These are phyloP conservation scores for Achlya flavicornis DNA, from an alignment of 2,888 invertebrate species.

Conservation along the genomic window DNA sequence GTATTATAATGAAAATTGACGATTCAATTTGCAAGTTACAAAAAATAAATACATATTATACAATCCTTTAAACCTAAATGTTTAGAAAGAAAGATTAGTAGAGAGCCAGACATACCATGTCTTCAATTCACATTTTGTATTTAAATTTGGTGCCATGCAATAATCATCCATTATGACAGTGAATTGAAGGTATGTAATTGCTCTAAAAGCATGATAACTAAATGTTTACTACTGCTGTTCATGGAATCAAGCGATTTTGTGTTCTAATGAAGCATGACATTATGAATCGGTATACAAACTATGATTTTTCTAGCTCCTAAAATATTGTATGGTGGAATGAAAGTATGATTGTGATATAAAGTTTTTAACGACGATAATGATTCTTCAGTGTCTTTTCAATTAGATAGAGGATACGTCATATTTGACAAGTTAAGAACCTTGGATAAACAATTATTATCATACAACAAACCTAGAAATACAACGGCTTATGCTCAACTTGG, in stretches of 20 bases:
- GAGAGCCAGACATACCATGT: slow-evolving; percentile 83
- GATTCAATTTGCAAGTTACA: background rate
- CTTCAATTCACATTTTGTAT: slow-evolving; percentile 73
- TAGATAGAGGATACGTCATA: no score
- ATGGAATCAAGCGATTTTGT: slow-evolving; percentile 50
- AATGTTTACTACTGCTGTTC: slow-evolving; percentile 39
- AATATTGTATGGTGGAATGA: background rate
- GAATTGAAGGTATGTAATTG: slow-evolving; percentile 82
- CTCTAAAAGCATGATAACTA: slow-evolving; percentile 81
- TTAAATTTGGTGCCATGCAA: slow-evolving; percentile 53
- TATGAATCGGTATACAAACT: slow-evolving; percentile 14
- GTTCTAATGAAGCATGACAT: slow-evolving; percentile 50
- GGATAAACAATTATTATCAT: no score
- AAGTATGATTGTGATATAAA: background rate
- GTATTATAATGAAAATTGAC: no score
- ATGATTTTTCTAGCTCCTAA: slow-evolving; percentile 10
- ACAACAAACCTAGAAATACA: no score
- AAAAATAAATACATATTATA: background rate
- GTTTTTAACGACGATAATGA: background rate
- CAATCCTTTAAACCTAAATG: slow-evolving; percentile 5
- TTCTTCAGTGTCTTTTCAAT: background rate
- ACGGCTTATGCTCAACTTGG: no score
- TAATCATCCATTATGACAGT: slow-evolving; percentile 53
- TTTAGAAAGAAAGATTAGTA: slow-evolving; percentile 41
- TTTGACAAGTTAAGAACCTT: no score